These are phyloP conservation scores for Phyllostomus hastatus DNA, from an alignment of 2,113 vertebrate species.

Conservation along the genomic window DNA sequence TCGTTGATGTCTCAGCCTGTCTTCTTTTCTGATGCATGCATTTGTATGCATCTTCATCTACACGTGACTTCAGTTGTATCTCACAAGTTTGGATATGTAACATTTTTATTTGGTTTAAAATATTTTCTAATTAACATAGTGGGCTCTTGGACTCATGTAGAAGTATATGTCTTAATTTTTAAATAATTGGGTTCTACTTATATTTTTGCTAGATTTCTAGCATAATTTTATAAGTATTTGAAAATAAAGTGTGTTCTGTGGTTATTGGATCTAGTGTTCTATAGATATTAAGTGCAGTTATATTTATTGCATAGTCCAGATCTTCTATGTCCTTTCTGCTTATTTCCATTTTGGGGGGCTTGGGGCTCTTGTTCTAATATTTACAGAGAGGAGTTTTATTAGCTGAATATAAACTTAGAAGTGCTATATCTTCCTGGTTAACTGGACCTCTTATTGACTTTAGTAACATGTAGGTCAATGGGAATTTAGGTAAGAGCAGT, in stretches of 20 bases:
- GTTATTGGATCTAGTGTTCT: not conserved
- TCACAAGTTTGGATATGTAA: not conserved
- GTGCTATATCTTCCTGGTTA: not conserved
- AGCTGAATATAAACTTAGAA: not conserved
- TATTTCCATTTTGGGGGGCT: not conserved
- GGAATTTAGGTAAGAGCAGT: not conserved
- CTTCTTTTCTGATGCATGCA: not conserved
- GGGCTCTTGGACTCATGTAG: not conserved
- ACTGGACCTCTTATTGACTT: not conserved
- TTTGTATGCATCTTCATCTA: not conserved
- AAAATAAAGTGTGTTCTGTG: not conserved
- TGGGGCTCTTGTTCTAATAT: not conserved
- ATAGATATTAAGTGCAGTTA: not conserved
- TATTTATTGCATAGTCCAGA: not conserved
- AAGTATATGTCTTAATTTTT: not conserved
- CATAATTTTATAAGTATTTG: not conserved
- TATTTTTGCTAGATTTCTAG: not conserved
- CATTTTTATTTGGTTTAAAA: slow-evolving; percentile 1
- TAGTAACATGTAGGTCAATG: not conserved
- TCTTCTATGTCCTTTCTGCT: not conserved
- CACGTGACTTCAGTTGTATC: not conserved
- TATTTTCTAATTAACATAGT: not conserved
- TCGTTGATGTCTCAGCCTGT: not conserved
- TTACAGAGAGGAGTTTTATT: not conserved
- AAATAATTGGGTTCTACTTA: not conserved